phyloP scores from a whole-genome alignment of 2,888 invertebrate species.

The Trichogramma dendrolimi region DNA sequence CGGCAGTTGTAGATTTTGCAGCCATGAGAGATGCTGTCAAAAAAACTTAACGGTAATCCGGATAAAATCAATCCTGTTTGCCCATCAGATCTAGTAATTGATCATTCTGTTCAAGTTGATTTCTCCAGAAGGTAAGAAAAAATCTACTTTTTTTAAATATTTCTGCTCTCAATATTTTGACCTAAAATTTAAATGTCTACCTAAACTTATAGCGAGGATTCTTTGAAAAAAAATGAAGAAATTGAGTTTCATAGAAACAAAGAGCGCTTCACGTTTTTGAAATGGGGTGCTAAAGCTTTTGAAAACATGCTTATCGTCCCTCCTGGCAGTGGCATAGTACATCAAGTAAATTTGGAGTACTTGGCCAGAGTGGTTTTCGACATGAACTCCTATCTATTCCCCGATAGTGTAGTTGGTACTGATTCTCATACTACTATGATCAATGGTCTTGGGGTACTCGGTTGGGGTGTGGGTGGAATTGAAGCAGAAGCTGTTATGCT shows the following conservation, averaged over 20 bases:
- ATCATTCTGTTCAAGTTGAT: conserved; percentile 97
- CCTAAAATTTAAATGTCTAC: conserved; percentile 6
- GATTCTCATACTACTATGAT: conserved; percentile 99
- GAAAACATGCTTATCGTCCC: conserved; percentile 96
- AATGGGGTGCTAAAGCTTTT: conserved; percentile 97
- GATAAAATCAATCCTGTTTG: conserved; percentile 94
- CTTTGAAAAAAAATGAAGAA: conserved; percentile 86
- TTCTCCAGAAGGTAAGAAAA: conserved; percentile 59
- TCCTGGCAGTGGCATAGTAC: conserved; percentile 93
- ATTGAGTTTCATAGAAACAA: conserved; percentile 93
- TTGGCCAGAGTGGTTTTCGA: conserved; percentile 86
- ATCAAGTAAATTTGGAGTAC: conserved; percentile 94
- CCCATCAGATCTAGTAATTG: conserved; percentile 95
- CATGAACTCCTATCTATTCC: conserved; percentile 65
- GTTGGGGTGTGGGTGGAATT: conserved; percentile 96
- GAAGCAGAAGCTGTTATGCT: conserved; percentile 99
- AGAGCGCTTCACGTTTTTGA: conserved; percentile 92
- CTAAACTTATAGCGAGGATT: conserved; percentile 65
- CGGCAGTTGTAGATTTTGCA: conserved; percentile 97
- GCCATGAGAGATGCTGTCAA: conserved; percentile 96
- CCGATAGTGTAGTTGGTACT: conserved; percentile 92
- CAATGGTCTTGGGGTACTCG: conserved; percentile 91
- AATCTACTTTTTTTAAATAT: conserved; percentile 7
- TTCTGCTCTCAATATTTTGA: conserved; percentile 10
- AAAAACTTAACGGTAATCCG: conserved; percentile 77